Percentiles rank a stretch among this genome's conserved stretches.
Evolutionary conservation across 1,140 invertebrate genomes (phyloP).

Genomic region (Drosophila santomea): DNA sequence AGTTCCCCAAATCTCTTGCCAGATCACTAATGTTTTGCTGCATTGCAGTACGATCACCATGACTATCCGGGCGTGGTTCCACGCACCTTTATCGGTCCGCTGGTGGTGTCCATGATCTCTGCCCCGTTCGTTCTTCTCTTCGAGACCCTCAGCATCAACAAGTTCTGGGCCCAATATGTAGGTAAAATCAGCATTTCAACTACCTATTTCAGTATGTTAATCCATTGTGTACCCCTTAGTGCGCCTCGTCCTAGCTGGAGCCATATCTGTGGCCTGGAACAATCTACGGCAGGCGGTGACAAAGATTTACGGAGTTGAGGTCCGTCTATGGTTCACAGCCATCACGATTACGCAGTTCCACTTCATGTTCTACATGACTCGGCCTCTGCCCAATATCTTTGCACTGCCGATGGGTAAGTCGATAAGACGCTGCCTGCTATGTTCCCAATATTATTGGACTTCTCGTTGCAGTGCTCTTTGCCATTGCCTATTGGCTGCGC

Average conservation of each 20-base stretch:
- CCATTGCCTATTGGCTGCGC: slow-evolving; percentile 93
- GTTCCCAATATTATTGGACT: background rate
- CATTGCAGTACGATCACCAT: slow-evolving; percentile 97
- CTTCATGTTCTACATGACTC: slow-evolving; percentile 98
- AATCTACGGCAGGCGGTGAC: slow-evolving; percentile 90
- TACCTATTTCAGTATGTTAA: background rate
- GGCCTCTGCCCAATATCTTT: slow-evolving; percentile 98
- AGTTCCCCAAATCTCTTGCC: background rate
- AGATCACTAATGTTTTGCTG: background rate
- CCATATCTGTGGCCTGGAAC: slow-evolving; percentile 91
- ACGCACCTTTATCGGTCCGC: slow-evolving; percentile 96
- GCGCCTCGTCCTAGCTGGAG: slow-evolving; percentile 90
- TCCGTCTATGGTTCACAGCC: slow-evolving; percentile 92
- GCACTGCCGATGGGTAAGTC: slow-evolving; percentile 93
- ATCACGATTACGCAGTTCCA: slow-evolving; percentile 98
- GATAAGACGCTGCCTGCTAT: background rate
- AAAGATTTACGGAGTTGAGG: slow-evolving; percentile 91
- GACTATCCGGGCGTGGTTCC: slow-evolving; percentile 99
- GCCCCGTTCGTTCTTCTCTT: slow-evolving; percentile 90
- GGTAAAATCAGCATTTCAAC: slow-evolving; percentile 88
- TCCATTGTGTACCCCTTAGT: slow-evolving; percentile 87
- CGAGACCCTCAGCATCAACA: slow-evolving; percentile 90
- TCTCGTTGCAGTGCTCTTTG: slow-evolving; percentile 92
- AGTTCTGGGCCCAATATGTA: slow-evolving; percentile 96
- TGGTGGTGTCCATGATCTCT: slow-evolving; percentile 93